Base-by-base conservation (phyloP, 2,888 invertebrate genomes). In the Aphodius granarius region DNA sequence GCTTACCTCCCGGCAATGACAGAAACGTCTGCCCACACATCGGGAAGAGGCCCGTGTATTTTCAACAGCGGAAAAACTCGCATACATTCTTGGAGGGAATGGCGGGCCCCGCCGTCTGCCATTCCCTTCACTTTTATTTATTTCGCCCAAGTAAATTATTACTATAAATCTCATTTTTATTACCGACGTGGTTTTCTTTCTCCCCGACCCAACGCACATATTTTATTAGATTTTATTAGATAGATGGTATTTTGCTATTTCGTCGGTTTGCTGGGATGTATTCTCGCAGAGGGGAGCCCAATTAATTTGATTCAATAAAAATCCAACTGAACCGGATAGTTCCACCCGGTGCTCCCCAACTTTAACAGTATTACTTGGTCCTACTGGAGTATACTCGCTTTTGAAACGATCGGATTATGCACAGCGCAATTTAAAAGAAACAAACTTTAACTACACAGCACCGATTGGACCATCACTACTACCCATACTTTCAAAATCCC, bases 1-100 rank as follows among this genome's bases (percentile, higher is more conserved):
- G 78, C 75, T 78, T 76, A 77, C 78, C 78, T 78, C 66, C 75
- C 72, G 74, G 74, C 78, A 73, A 78, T n/a, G n/a, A n/a, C 68
- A 77, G 72, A 75, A 75, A 71, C 72, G 72, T 65, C 71, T 64
- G 63, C 70, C 63, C 72, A 71, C 75, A 74, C 71, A 63, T 74
- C 43, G 43, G 43, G 43, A 43, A 43, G 43, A 43, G 43, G 13
- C 43, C 43, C 72, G 63, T 72, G 43, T 72, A 43, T 72, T 72
- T 72, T 72, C 72, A 62, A 62, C 72, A 62, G 63, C 43, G 72
- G 43, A 72, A 72, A 72, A 72, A 72, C 72, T 72, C 72, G 20
- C 72, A 72, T 72, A 72, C 63, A 72, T 72, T 72, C 72, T 43
- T 72, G 43, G 6, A 43, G 43, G 9, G 9, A 13, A 1, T 13